Percentiles rank a stretch among this genome's conserved stretches.
phyloP scores from a whole-genome alignment of 53 echinoderm and acorn worm genomes.

The Luidia sarsii region DNA sequence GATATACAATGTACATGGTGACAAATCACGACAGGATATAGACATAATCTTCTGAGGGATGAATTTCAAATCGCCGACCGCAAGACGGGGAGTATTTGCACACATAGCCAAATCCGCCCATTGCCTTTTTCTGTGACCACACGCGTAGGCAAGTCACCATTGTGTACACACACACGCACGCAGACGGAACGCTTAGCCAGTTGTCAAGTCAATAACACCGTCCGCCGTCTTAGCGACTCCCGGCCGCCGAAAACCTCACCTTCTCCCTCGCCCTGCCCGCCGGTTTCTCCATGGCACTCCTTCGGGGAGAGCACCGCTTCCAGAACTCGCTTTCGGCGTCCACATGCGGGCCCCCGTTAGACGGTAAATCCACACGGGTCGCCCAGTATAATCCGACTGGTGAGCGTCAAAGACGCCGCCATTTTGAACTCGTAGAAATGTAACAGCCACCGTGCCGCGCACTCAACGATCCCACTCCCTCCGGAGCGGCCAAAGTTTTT shows the following conservation, averaged over 20 bases:
- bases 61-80: no score
- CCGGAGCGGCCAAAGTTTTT: slow-evolving; percentile 30
- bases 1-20: no score
- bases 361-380: slow-evolving; percentile 25
- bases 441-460: slow-evolving; percentile 17
- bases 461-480: slow-evolving; percentile 15
- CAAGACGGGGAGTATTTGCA: no score
- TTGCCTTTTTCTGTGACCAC: no score
- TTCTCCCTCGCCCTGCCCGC: slow-evolving; percentile 42
- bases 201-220: slow-evolving; percentile 29
- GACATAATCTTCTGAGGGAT: not conserved
- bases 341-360: slow-evolving; percentile 11
- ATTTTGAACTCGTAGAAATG: slow-evolving; percentile 42
- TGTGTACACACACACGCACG: not conserved
- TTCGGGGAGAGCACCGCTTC: slow-evolving; percentile 24
- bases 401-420: slow-evolving; percentile 46
- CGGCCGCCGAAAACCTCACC: slow-evolving; percentile 22
- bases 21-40: not conserved
- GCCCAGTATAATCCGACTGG: slow-evolving; percentile 26
- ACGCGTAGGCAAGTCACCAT: not conserved
- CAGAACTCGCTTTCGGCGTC: slow-evolving; percentile 31
- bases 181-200: slow-evolving; percentile 15
- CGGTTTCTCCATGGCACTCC: slow-evolving; percentile 48
- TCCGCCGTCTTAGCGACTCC: slow-evolving; percentile 13
- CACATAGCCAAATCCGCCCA: no score